Conservation (phyloP, 2,888 invertebrate species). For the Taenaris catops region DNA sequence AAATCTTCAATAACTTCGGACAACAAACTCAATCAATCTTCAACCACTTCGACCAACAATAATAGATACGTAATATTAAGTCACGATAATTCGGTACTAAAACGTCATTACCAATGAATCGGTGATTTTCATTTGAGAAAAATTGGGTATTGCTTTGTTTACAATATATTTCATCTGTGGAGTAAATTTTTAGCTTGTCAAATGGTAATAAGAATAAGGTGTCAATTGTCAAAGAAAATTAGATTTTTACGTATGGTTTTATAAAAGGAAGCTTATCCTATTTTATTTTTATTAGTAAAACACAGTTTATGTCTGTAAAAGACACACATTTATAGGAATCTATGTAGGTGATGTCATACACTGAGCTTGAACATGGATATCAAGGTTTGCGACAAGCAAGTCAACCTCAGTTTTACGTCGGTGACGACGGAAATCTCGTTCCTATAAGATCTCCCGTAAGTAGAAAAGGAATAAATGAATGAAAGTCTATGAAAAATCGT, state of each 20-base stretch:
- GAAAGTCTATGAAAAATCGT: too few relatives aligned
- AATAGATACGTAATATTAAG: too few relatives aligned
- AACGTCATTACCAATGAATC: too few relatives aligned
- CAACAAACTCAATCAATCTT: too few relatives aligned
- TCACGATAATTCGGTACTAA: too few relatives aligned
- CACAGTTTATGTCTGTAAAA: conserved; percentile 8
- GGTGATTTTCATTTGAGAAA: too few relatives aligned
- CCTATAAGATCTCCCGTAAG: conserved; percentile 80
- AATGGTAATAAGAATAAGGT: too few relatives aligned
- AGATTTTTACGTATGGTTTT: background rate
- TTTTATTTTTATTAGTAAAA: conserved; percentile 2
- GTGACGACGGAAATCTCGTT: conserved; percentile 83
- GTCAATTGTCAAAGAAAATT: conserved; percentile 1
- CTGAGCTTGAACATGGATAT: conserved; percentile 95
- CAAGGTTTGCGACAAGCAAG: conserved; percentile 89
- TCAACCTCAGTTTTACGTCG: conserved; percentile 86
- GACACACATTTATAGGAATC: conserved; percentile 24
- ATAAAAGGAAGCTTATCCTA: conserved; percentile 1
- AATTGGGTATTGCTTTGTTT: too few relatives aligned
- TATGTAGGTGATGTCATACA: conserved; percentile 89
- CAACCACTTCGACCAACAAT: too few relatives aligned
- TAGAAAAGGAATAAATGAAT: conserved; percentile 32
- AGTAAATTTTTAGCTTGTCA: too few relatives aligned
- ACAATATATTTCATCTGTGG: too few relatives aligned
- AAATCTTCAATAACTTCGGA: too few relatives aligned